phyloP scores from a whole-genome alignment of 2,797 vertebrate species.

The Gambelia wislizenii region DNA sequence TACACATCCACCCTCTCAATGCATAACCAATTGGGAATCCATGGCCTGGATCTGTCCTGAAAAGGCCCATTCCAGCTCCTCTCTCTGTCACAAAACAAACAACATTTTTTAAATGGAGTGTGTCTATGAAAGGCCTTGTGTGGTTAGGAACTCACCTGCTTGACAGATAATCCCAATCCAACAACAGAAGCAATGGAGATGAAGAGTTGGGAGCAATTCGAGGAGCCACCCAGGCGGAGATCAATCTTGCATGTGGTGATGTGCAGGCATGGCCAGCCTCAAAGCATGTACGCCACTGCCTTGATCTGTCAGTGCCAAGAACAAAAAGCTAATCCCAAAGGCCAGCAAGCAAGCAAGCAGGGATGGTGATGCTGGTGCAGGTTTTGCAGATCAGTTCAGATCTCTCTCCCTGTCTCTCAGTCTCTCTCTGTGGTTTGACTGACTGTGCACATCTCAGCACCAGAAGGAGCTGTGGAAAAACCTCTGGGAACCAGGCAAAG shows the following conservation, averaged over 20 bases:
- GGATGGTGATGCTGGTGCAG: too few relatives aligned
- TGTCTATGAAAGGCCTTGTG: neutral
- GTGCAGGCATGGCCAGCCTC: neutral
- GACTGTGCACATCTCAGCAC: neutral
- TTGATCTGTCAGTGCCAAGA: too few relatives aligned
- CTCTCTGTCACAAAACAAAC: neutral
- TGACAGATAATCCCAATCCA: too few relatives aligned
- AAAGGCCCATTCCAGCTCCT: too few relatives aligned
- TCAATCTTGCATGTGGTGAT: neutral
- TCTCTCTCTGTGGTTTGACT: too few relatives aligned
- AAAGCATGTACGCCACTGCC: neutral
- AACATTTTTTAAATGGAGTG: neutral
- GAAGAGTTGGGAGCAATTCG: too few relatives aligned
- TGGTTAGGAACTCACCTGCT: neutral
- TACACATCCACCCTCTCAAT: too few relatives aligned
- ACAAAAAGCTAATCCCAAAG: neutral
- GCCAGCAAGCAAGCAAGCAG: neutral
- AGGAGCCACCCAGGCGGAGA: neutral
- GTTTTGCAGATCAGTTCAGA: too few relatives aligned
- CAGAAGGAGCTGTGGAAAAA: neutral
- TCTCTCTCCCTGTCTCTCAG: fast-evolving
- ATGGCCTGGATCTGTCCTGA: neutral
- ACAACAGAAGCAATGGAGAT: too few relatives aligned
- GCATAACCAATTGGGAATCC: too few relatives aligned
- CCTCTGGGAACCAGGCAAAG: neutral